These are phyloP conservation scores for Erinaceus europaeus DNA, from an alignment of 2,113 vertebrate species.

Conservation along the genomic window DNA sequence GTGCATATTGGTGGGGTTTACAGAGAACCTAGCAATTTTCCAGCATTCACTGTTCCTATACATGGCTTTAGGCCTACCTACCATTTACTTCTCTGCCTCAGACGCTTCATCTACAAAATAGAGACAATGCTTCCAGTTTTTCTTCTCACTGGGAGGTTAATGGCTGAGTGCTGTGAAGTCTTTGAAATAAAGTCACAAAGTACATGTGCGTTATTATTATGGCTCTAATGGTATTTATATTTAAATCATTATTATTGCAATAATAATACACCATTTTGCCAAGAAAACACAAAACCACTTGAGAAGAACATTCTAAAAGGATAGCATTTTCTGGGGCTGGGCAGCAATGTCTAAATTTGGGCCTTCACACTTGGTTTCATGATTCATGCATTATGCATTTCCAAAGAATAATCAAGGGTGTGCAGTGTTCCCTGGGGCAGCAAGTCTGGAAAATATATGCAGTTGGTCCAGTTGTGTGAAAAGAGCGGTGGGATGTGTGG, in stretches of 20 bases:
- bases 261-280: constrained; percentile 25
- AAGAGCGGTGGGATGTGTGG: too few species aligned
- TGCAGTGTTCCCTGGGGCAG: not conserved
- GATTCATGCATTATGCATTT: not conserved
- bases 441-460: not conserved
- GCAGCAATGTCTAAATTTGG: not conserved
- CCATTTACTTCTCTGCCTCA: too few species aligned
- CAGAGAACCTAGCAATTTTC: fast-evolving
- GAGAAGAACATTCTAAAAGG: constrained; percentile 7
- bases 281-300: not conserved
- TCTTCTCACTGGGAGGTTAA: not conserved
- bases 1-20: too few species aligned
- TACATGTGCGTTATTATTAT: not conserved
- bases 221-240: constrained; percentile 18
- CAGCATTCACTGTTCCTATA: fast-evolving
- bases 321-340: not conserved
- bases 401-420: not conserved
- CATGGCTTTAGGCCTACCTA: fast-evolving
- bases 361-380: not conserved
- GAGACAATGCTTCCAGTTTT: fast-evolving
- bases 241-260: constrained; percentile 37
- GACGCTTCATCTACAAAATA: too few species aligned
- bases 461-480: too few species aligned
- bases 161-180: not conserved
- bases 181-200: not conserved